A percentile compares a stretch with the other conserved stretches of the same genome.
Conservation (phyloP, 1,140 invertebrate genomes). For the Goniozus legneri region DNA sequence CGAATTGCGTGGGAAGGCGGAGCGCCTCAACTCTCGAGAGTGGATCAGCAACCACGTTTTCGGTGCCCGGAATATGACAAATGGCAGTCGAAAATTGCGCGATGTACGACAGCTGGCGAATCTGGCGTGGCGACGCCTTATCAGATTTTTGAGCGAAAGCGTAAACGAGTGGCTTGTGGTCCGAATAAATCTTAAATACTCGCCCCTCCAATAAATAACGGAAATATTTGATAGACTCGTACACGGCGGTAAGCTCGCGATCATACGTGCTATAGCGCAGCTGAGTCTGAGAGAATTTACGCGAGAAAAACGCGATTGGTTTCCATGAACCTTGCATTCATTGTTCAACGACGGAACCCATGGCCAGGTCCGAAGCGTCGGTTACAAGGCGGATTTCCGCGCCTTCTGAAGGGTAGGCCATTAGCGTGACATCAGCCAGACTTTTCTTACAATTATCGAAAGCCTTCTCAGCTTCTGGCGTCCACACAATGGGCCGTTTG, state of each 20-base stretch:
- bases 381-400: background rate
- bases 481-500: background rate
- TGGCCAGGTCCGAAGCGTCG: background rate
- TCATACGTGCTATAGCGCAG: slow-evolving; percentile 33
- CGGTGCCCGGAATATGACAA: background rate
- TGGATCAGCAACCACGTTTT: background rate
- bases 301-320: slow-evolving; percentile 29
- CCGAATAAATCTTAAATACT: slow-evolving; percentile 15
- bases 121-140: slow-evolving; percentile 2
- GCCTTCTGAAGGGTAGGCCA: background rate
- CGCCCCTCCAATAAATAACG: slow-evolving; percentile 30
- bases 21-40: background rate
- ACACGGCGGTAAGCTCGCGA: slow-evolving; percentile 35
- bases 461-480: background rate
- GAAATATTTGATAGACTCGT: slow-evolving; percentile 33
- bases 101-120: background rate
- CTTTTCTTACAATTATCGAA: background rate
- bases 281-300: slow-evolving; percentile 18
- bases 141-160: slow-evolving; percentile 8
- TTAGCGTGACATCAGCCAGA: background rate
- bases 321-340: background rate
- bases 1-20: background rate
- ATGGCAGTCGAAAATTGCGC: background rate
- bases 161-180: slow-evolving; percentile 8
- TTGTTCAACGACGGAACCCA: slow-evolving; percentile 6